Base-by-base conservation (phyloP, 64 coral and sea anemone species). In the Montipora efflorescens region DNA sequence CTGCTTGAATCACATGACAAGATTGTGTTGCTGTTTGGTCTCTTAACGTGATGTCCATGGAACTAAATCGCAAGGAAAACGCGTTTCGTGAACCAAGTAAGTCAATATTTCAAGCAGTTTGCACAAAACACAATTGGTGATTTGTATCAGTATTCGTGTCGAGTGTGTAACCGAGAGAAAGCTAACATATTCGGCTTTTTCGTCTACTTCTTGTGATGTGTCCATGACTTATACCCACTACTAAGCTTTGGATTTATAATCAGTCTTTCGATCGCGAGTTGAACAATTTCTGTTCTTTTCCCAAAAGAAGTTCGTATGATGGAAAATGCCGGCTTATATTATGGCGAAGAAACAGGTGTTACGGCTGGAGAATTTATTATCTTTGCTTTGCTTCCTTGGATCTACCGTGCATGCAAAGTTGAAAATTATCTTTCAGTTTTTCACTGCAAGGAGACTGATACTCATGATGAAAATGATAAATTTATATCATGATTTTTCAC, bases 21-120 rank as follows among this genome's bases (percentile, higher is more conserved):
- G 18, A 71, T 71, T 23, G 20, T 22, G 18, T 71, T 20, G 19
- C 68, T 15, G 19, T 71, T 71, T 71, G 5, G 18, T 19, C 21
- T 18, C 19, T 71, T 71, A 21, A 11, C 5, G 18, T 23, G 68
- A 71, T 71, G 10, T 15, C 19, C 53, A 82, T 82, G 79, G 79
- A 82, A 52, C 55, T 82, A 43, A 62, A 82, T 82, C 79, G 53
- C n/a, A 82, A 82, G 53, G 79, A 82, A 62, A 82, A 82, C 55
- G 79, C 52, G 36, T 82, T 82, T 61, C 22, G 12, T 6, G 53
- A 82, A 25, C 52, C 79, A 82, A 61, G 79, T 82, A 82, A 59
- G 79, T 82, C 23, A 61, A 5, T 1, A 43, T 16, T 16, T 16
- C 23, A 61, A 16, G 14, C 68, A 23, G 5, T 20, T 11, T 23